phyloP scores from a whole-genome alignment of 2,113 vertebrate species.

The Aix galericulata region DNA sequence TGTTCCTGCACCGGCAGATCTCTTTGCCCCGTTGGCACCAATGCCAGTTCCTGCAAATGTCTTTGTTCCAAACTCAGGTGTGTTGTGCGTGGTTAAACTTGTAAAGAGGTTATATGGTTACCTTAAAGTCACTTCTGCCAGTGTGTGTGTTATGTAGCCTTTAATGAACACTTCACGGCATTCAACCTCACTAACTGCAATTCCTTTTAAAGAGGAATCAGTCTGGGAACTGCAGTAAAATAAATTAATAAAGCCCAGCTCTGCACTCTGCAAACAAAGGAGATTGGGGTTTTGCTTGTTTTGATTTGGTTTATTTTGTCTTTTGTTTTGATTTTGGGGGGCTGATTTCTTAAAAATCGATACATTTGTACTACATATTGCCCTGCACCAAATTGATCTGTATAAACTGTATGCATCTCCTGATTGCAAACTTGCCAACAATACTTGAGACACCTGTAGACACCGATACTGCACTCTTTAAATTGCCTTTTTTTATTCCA shows the following conservation, averaged over 20 bases:
- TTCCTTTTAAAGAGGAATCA: not conserved
- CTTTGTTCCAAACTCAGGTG: constrained; percentile 89
- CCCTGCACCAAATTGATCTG: not conserved
- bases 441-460: not conserved
- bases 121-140: not conserved
- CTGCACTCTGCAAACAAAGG: not conserved
- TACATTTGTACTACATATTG: not conserved
- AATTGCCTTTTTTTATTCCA: not conserved
- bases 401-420: not conserved
- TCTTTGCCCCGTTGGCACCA: constrained; percentile 94
- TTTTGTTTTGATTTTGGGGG: not conserved
- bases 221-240: not conserved
- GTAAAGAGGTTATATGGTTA: accelerated
- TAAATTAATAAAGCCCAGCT: not conserved
- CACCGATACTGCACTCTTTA: not conserved
- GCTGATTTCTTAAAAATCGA: no score
- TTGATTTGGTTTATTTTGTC: no score
- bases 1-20: constrained; percentile 84
- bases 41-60: constrained; percentile 89
- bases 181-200: not conserved
- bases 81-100: not conserved
- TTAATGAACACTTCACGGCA: not conserved
- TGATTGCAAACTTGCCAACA: not conserved
- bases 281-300: not conserved
- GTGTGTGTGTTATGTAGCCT: not conserved